A percentile compares a stretch with the other conserved stretches of the same genome.
Evolutionary conservation across 2,888 invertebrate species (phyloP).

Genomic region (Patella depressa): DNA sequence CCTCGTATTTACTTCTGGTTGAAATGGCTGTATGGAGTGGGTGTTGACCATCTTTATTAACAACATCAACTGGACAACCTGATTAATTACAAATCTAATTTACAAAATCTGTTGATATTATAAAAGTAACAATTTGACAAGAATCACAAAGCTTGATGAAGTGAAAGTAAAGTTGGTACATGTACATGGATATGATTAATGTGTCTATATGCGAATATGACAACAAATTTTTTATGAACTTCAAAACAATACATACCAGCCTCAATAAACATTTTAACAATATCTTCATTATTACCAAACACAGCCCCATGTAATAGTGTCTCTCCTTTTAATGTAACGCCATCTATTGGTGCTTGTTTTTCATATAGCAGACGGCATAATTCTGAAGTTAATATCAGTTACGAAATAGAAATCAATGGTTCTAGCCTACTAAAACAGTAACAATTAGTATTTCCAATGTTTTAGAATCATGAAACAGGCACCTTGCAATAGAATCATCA

Average conservation of each 20-base stretch:
- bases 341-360: constrained; percentile 49
- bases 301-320: constrained; percentile 65
- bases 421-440: too few relatives aligned
- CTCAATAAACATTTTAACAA: constrained; percentile 57
- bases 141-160: background rate
- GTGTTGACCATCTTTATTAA: constrained; percentile 59
- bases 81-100: constrained; percentile 22
- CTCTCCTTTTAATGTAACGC: constrained; percentile 55
- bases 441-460: too few relatives aligned
- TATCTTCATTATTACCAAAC: constrained; percentile 58
- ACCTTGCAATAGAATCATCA: too few relatives aligned
- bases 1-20: constrained; percentile 50
- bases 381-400: constrained; percentile 43
- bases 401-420: background rate
- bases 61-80: constrained; percentile 62
- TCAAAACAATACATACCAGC: constrained; percentile 51
- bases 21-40: constrained; percentile 63
- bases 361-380: constrained; percentile 57
- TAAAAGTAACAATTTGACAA: background rate
- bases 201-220: too few relatives aligned
- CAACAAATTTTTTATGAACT: background rate
- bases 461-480: too few relatives aligned
- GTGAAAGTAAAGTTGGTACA: too few relatives aligned
- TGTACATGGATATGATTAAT: too few relatives aligned
- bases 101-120: constrained; percentile 11